These are phyloP conservation scores for Aselliscus stoliczkanus DNA, from an alignment of 2,797 vertebrate genomes.

Conservation along the genomic window DNA sequence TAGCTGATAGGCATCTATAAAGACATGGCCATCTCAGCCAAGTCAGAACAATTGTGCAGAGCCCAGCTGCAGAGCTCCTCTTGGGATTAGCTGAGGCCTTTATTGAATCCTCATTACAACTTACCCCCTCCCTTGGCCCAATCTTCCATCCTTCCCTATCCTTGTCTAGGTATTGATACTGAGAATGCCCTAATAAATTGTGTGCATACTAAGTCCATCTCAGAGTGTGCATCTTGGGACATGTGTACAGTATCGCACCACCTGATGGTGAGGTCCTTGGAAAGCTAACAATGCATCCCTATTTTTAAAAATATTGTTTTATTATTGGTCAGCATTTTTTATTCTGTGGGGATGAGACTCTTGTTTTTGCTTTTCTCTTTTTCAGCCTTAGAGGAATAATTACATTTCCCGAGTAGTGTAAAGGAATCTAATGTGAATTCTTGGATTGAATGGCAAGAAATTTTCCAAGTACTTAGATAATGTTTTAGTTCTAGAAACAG, in stretches of 20 bases:
- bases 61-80: neutral
- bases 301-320: neutral
- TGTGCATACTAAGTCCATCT: neutral
- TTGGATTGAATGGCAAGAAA: neutral
- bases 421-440: neutral
- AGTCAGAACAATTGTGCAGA: neutral
- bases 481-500: neutral
- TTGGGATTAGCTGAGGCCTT: neutral
- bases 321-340: neutral
- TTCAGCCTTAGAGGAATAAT: neutral
- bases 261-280: neutral
- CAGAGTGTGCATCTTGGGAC: neutral
- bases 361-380: neutral
- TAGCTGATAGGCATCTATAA: neutral
- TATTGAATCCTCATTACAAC: too few relatives aligned
- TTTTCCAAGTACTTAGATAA: neutral
- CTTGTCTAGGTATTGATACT: neutral
- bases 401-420: neutral
- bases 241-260: neutral
- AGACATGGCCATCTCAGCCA: neutral
- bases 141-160: neutral
- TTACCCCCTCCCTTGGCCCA: neutral
- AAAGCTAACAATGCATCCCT: neutral
- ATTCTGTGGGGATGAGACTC: neutral
- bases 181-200: neutral